Base-by-base conservation (phyloP, 2,113 vertebrate species). In the Athene noctua region DNA sequence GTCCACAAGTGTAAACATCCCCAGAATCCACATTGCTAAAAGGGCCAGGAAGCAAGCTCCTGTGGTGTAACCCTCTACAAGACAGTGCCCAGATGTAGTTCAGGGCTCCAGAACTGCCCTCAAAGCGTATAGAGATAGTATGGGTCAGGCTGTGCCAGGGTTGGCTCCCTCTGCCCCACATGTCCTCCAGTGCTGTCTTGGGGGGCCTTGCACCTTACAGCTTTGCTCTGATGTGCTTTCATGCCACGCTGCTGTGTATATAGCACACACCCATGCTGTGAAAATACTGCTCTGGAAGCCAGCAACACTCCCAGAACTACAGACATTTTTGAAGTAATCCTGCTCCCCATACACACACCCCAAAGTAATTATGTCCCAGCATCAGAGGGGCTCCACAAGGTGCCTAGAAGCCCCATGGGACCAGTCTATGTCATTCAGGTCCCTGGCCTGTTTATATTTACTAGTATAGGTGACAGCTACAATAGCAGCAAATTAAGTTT, bases 241-340 rank as follows among this genome's bases (percentile, higher is more conserved):
- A 15, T 61, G 63, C 27, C 51, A 21, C 2, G 0, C 40, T 70
- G 54, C 54, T 0, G 0, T 49, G 40, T 52, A 7, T 11, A 49
- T n/a, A 65, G 75, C 18, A 15, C 32, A n/a, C 6, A 38, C 3
- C 22, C 40, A 4, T 10, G 40, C 26, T 34, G 22, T 75, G 75
- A 80, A 90, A 88, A 40, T 55, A 36, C 47, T 42, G 44, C 40
- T 65, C 22, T 44, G 46, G 26, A 51, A 52, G 58, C 63, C 86
- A 62, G 30, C 1, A 3, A 20, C 36, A 21, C 9, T 83, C 29
- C 15, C 29, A 86, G 49, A 27, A 49, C 22, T 42, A 30, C 18
- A 54, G 62, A 32, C 3, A 11, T 20, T 58, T 63, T 47, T 19
- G 0, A 70, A 80, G 15, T 38, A 34, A 65, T 86, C 23, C n/a